phyloP scores from a whole-genome alignment of 2,797 vertebrate species.

The Meriones psammophilus region DNA sequence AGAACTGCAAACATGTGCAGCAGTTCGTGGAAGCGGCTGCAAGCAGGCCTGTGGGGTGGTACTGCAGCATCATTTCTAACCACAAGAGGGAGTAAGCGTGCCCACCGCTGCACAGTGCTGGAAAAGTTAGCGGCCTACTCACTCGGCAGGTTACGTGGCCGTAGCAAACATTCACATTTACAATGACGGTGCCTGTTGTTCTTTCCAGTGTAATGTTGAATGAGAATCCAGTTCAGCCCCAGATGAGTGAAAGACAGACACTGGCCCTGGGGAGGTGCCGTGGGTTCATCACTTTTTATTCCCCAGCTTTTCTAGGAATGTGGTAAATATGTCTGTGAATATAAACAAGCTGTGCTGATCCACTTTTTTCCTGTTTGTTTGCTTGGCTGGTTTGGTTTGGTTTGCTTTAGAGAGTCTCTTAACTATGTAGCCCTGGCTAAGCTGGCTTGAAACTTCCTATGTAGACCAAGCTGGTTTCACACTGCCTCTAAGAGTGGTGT shows the following conservation, averaged over 20 bases:
- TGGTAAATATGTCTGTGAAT: no score
- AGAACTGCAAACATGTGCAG: accelerated
- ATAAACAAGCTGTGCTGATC: neutral
- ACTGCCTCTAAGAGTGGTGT: neutral
- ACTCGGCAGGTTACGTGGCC: accelerated
- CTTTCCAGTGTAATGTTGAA: neutral
- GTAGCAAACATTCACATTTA: neutral
- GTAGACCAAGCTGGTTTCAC: neutral
- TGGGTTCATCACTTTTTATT: accelerated
- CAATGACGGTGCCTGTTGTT: accelerated
- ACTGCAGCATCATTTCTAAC: accelerated
- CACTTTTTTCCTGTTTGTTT: neutral
- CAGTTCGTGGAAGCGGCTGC: no score
- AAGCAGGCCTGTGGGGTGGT: no score
- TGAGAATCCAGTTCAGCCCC: no score
- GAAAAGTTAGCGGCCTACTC: neutral
- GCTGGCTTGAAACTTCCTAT: neutral
- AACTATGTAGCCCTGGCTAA: neutral
- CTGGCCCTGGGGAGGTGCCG: accelerated
- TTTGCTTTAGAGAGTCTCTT: neutral
- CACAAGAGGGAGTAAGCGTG: accelerated
- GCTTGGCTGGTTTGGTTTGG: neutral
- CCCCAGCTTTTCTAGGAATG: neutral
- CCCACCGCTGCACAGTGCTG: accelerated
- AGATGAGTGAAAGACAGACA: neutral